Conservation (phyloP, 2,888 invertebrate species). For the Heliconius sara region DNA sequence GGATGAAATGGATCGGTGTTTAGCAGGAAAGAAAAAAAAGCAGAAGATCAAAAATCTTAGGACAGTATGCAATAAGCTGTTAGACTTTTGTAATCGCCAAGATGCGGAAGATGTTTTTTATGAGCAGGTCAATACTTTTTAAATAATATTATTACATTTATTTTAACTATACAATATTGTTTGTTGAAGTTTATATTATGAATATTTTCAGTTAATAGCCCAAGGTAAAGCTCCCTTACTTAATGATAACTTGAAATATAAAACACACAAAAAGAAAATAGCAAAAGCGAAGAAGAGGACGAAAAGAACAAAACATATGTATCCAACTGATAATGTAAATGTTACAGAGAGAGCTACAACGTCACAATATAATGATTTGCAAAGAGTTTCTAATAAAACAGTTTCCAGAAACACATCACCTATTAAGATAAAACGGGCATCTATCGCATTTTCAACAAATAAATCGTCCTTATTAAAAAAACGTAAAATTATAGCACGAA, state of each 20-base stretch:
- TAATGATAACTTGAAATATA: slow-evolving; percentile 31
- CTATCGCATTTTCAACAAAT: slow-evolving; percentile 25
- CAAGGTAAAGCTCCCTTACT: slow-evolving; percentile 45
- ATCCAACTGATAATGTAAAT: slow-evolving; percentile 41
- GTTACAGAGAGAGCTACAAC: slow-evolving; percentile 46
- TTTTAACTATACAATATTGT: background rate
- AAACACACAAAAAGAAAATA: slow-evolving; percentile 43
- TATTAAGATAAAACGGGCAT: slow-evolving; percentile 46
- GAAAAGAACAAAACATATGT: slow-evolving; percentile 55
- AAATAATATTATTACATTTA: background rate
- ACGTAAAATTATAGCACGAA: slow-evolving; percentile 1
- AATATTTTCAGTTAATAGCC: slow-evolving; percentile 50
- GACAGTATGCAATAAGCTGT: slow-evolving; percentile 69
- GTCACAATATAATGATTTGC: slow-evolving; percentile 48
- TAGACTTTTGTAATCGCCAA: slow-evolving; percentile 71
- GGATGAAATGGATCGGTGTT: slow-evolving; percentile 60
- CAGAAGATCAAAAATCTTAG: slow-evolving; percentile 67
- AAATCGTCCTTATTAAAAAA: background rate
- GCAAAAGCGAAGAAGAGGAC: slow-evolving; percentile 51
- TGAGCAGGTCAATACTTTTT: slow-evolving; percentile 56
- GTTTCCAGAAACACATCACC: slow-evolving; percentile 52
- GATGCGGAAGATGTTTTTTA: slow-evolving; percentile 65
- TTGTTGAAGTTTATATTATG: background rate
- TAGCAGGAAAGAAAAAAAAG: slow-evolving; percentile 63
- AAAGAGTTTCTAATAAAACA: slow-evolving; percentile 26